Percentiles rank a stretch among this genome's conserved stretches.
phyloP scores from a whole-genome alignment of 2,113 vertebrate species.

The Etheostoma spectabile region DNA sequence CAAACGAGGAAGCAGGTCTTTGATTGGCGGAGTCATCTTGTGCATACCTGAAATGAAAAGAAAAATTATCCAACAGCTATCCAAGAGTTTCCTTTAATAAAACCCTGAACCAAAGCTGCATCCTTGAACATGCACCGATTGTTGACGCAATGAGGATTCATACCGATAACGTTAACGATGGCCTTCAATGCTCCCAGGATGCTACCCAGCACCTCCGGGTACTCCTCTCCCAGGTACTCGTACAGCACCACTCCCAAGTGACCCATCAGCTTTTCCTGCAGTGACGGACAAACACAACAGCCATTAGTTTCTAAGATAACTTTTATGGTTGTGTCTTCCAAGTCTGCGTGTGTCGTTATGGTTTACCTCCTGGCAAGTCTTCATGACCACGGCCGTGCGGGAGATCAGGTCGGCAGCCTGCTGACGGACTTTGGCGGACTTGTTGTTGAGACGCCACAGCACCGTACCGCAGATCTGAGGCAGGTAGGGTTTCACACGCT shows the following conservation, averaged over 20 bases:
- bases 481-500: constrained; percentile 97
- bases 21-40: constrained; percentile 99
- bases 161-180: constrained; percentile 99
- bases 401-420: constrained; percentile 98
- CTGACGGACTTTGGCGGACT: constrained; percentile 97
- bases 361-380: constrained; percentile 97
- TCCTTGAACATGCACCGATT: neutral
- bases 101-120: neutral
- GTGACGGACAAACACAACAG: neutral
- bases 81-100: neutral
- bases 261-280: constrained; percentile 98
- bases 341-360: neutral
- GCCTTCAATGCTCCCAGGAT: constrained; percentile 98
- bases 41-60: constrained; percentile 90
- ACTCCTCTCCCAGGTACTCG: constrained; percentile 98
- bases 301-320: neutral
- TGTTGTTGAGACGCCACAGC: constrained; percentile 98
- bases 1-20: constrained; percentile 95
- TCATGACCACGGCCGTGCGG: constrained; percentile 99
- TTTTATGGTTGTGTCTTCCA: rapidly evolving
- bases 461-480: constrained; percentile 99
- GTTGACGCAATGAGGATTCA: constrained; percentile 32
- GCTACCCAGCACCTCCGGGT: constrained; percentile 97
- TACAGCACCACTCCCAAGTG: constrained; percentile 98
- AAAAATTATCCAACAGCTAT: neutral